Evolutionary conservation across 2,113 vertebrate genomes (phyloP).

Genomic region (Myiozetetes cayanensis): DNA sequence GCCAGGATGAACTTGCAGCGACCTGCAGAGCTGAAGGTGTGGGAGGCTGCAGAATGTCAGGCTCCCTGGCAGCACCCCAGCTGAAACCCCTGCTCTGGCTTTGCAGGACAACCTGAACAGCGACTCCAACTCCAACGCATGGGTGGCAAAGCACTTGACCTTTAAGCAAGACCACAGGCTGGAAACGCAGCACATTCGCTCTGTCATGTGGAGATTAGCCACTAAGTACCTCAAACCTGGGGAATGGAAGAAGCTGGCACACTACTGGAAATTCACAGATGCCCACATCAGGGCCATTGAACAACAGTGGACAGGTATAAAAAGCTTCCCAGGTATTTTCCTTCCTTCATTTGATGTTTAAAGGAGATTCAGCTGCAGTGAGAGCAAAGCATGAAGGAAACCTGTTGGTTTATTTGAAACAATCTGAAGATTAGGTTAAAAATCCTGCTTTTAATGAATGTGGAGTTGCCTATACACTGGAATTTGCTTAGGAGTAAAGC

Average conservation of each 20-base stretch:
- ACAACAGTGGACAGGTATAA: conserved; percentile 89
- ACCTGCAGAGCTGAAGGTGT: not conserved
- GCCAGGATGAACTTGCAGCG: fast-evolving
- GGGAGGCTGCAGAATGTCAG: not conserved
- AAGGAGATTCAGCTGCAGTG: not conserved
- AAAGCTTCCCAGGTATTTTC: not conserved
- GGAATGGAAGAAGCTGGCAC: conserved; percentile 88
- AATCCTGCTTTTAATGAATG: not conserved
- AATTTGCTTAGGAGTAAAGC: not conserved
- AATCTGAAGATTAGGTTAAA: not conserved
- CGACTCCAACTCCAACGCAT: conserved; percentile 30
- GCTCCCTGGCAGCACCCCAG: fast-evolving
- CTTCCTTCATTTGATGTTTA: not conserved
- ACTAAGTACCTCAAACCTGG: conserved; percentile 78
- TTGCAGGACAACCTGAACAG: conserved; percentile 75
- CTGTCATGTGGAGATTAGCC: conserved; percentile 84
- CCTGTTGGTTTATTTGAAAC: not conserved
- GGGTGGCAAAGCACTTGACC: conserved; percentile 73
- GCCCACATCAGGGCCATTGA: conserved; percentile 85
- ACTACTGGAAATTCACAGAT: conserved; percentile 86
- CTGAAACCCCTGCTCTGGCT: not conserved
- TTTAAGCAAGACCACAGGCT: conserved; percentile 86
- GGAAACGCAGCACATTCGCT: conserved; percentile 85
- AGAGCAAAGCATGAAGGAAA: not conserved
- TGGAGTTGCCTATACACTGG: not conserved